phyloP scores from a whole-genome alignment of 2,113 vertebrate species.

The Sakesphorus luctuosus region DNA sequence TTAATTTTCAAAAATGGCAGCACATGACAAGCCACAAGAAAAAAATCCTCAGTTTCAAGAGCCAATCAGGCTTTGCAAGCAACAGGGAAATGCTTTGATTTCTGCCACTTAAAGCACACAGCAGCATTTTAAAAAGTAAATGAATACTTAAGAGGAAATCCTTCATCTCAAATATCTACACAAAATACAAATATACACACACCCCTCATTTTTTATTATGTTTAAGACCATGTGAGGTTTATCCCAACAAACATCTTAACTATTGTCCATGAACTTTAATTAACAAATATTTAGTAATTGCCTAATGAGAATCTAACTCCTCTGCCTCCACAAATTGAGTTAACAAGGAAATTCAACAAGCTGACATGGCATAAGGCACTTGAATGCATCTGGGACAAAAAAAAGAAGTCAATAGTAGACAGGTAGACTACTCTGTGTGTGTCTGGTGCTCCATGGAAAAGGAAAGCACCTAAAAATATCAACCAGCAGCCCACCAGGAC shows the following conservation, averaged over 20 bases:
- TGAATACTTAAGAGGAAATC: background rate
- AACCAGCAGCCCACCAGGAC: background rate
- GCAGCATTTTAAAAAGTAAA: background rate
- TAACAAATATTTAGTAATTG: background rate
- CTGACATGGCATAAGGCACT: background rate
- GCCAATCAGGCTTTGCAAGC: background rate
- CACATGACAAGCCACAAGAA: background rate
- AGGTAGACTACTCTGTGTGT: background rate
- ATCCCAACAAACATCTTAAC: background rate
- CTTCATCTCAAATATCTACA: background rate
- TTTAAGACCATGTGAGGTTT: background rate
- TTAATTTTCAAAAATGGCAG: background rate
- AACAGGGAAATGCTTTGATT: background rate
- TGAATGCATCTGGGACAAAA: background rate
- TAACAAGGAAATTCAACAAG: background rate
- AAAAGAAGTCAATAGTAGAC: background rate
- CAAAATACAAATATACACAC: background rate
- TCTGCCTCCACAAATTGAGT: background rate
- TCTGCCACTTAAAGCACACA: background rate
- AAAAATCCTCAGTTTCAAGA: background rate
- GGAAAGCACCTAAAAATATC: background rate
- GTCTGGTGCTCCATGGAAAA: background rate
- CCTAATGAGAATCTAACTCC: background rate
- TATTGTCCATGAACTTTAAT: background rate
- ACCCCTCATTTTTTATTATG: background rate